Percentiles rank a stretch among this genome's conserved stretches.
Evolutionary conservation across 37 sponge, comb jelly and placozoan species (phyloP).

Genomic region (Agelas oroides): DNA sequence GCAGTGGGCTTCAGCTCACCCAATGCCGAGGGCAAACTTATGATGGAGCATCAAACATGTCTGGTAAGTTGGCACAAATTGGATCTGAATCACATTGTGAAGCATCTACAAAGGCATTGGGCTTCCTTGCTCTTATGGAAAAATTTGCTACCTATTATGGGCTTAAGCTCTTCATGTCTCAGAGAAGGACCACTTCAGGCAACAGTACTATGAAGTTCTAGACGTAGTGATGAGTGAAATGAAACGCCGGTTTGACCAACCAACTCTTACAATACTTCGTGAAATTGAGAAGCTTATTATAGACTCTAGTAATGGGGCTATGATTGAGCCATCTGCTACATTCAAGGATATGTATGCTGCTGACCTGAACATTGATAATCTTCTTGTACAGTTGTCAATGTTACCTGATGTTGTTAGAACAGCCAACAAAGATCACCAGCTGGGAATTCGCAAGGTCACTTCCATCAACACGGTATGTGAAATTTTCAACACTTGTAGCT

Average conservation of each 20-base stretch:
- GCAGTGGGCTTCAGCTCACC: conserved; percentile 42
- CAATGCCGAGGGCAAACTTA: conserved; percentile 67
- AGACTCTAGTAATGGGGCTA: conserved; percentile 11
- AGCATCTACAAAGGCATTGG: conserved; percentile 26
- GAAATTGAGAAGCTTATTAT: conserved; percentile 19
- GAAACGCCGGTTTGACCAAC: conserved; percentile 47
- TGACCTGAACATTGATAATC: not conserved
- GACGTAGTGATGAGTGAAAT: conserved; percentile 37
- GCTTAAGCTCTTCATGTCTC: conserved; percentile 60
- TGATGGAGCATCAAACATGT: conserved; percentile 71
- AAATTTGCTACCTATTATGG: conserved; percentile 76
- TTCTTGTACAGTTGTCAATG: not conserved
- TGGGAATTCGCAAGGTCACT: conserved; percentile 21
- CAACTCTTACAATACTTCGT: not conserved
- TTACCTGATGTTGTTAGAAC: not conserved
- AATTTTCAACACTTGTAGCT: not conserved
- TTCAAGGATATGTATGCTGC: conserved; percentile 9
- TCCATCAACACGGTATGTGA: conserved; percentile 35
- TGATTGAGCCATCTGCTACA: not conserved
- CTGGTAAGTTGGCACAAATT: conserved; percentile 8
- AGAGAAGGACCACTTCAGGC: not conserved
- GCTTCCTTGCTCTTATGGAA: conserved; percentile 42
- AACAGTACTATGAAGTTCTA: conserved; percentile 26
- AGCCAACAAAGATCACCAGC: not conserved
- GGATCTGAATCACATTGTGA: not conserved